These are phyloP conservation scores for Euleptes europaea DNA, from an alignment of 2,113 vertebrate genomes.

Conservation along the genomic window DNA sequence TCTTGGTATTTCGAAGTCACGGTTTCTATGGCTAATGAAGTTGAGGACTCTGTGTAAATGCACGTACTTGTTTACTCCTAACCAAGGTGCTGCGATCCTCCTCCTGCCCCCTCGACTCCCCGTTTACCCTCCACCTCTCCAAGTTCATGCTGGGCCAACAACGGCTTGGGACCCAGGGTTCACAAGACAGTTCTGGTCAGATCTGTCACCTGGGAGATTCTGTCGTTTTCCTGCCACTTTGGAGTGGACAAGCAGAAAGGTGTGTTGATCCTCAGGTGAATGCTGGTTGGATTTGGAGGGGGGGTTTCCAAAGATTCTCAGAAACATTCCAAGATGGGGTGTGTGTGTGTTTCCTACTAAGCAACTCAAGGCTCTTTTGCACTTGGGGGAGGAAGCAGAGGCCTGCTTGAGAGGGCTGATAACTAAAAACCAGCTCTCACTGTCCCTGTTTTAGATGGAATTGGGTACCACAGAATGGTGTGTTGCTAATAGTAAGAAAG, in stretches of 20 bases:
- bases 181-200: rapidly evolving
- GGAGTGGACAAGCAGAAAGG: not conserved
- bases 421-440: not conserved
- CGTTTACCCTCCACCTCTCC: not conserved
- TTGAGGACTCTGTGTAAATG: conserved; percentile 62
- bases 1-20: conserved; percentile 57
- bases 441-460: not conserved
- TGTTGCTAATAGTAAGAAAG: not conserved
- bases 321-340: conserved; percentile 28
- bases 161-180: not conserved
- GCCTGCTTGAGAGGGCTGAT: rapidly evolving
- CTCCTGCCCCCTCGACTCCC: not conserved
- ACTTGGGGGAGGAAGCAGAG: conserved; percentile 21
- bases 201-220: not conserved
- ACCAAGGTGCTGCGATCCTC: conserved; percentile 42
- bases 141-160: not conserved
- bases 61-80: conserved; percentile 63
- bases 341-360: conserved; percentile 1
- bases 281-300: conserved; percentile 2
- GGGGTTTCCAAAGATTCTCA: not conserved
- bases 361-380: conserved; percentile 46
- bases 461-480: not conserved
- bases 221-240: not conserved
- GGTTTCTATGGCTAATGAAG: conserved; percentile 53
- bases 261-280: not conserved